Base-by-base conservation (phyloP, 1,140 invertebrate species). In the Berghia stephanieae region DNA sequence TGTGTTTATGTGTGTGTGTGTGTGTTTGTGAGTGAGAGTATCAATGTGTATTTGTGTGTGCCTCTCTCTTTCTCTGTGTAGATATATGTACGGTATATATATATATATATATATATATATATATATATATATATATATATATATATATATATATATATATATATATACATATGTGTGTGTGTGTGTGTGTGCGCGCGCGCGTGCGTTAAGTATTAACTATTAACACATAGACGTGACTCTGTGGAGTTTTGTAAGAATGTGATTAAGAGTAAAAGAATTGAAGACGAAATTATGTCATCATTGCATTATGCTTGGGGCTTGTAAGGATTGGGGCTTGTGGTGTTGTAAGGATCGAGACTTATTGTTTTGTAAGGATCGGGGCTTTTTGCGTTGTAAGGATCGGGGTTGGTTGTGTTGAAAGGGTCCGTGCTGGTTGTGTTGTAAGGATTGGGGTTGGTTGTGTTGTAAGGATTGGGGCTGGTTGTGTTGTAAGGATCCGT, bases 1-100 rank as follows among this genome's bases (percentile, higher is more conserved):
- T 68, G 31, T 68, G 66, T 68, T 21, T 38, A 34, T 68, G 66
- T 68, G 66, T 68, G 66, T 68, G 66, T 38, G 36, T 38, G 66
- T 68, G 66, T 68, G 66, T 68, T 31, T 68, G 66, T 68, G 66
- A 38, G 66, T 38, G 66, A 27, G 66, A n/a, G 66, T n/a, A 10
- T 44, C 38, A 18, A 43, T 43, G 68, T 8, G 27, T 44, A 27
- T 16, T 5, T 43, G 38, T 27, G 68, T 43, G 68, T 68, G 31
- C 40, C 38, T 49, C 10, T n/a, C n/a, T 49, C 46, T 13, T 49
- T 10, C n/a, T 49, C 55, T 57, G 55, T 57, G 55, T 27, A 57
- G 55, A 31, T 27, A 34, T 31, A n/a, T 8, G n/a, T n/a, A n/a
- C n/a, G n/a, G 27, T 27, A 34, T 67, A 38, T n/a, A n/a, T 31